phyloP scores from a whole-genome alignment of 2,888 invertebrate species.

The Lymantria dispar region DNA sequence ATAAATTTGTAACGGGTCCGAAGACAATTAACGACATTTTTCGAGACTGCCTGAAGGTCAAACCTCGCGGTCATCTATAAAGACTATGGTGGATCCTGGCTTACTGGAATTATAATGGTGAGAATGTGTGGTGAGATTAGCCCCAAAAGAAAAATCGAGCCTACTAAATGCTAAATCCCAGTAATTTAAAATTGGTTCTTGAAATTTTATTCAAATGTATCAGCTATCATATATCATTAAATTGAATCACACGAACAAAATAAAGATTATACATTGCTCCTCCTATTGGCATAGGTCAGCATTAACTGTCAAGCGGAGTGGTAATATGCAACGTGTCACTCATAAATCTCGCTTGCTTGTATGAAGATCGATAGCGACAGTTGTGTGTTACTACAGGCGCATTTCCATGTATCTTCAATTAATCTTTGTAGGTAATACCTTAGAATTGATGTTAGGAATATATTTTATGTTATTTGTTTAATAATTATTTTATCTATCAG shows the following conservation, averaged over 20 bases:
- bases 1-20: too few relatives aligned
- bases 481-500: too few relatives aligned
- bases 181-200: too few relatives aligned
- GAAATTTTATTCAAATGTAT: conserved; percentile 2
- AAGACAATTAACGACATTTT: too few relatives aligned
- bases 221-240: neutral
- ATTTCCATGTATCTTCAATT: conserved; percentile 7
- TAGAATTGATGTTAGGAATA: neutral
- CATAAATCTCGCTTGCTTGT: conserved; percentile 57
- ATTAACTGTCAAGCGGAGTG: conserved; percentile 42
- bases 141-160: too few relatives aligned
- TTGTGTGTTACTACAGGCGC: conserved; percentile 38
- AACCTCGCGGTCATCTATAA: too few relatives aligned
- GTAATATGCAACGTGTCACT: conserved; percentile 54
- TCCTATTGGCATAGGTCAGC: conserved; percentile 28
- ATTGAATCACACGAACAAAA: neutral
- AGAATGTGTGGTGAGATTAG: too few relatives aligned
- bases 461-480: too few relatives aligned
- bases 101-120: too few relatives aligned
- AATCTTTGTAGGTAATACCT: neutral
- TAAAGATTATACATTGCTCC: conserved; percentile 19
- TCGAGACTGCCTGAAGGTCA: too few relatives aligned
- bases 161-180: too few relatives aligned
- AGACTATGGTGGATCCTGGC: too few relatives aligned
- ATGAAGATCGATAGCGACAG: conserved; percentile 64